A percentile compares a stretch with the other conserved stretches of the same genome.
These are phyloP conservation scores for Amphimallon solstitiale DNA, from an alignment of 2,888 invertebrate species.

Conservation along the genomic window DNA sequence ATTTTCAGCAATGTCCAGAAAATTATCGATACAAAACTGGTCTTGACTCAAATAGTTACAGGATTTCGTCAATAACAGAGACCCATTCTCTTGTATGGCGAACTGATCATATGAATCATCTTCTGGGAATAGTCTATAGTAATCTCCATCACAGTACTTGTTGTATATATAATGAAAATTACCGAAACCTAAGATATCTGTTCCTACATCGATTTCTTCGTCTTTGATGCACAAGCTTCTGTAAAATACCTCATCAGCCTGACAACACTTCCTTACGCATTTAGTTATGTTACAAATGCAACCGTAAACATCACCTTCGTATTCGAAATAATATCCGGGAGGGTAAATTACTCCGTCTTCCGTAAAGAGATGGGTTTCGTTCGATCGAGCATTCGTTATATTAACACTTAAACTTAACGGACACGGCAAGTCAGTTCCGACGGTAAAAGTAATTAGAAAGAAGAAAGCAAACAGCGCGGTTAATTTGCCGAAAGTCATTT, in stretches of 20 bases:
- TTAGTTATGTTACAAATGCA: slow-evolving; percentile 23
- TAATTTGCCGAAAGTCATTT: slow-evolving; percentile 21
- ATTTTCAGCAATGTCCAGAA: slow-evolving; percentile 17
- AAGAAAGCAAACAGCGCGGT: background rate
- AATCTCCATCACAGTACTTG: background rate
- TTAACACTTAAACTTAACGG: slow-evolving; percentile 18
- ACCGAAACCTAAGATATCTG: background rate
- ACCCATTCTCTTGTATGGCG: slow-evolving; percentile 41
- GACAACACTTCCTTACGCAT: slow-evolving; percentile 24
- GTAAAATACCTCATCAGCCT: background rate
- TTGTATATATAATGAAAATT: slow-evolving; percentile 37
- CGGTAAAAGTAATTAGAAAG: background rate
- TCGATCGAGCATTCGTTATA: background rate
- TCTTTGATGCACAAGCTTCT: background rate
- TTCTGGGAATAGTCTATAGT: slow-evolving; percentile 29
- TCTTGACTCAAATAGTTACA: slow-evolving; percentile 16
- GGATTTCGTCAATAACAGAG: slow-evolving; percentile 33
- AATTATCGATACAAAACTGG: slow-evolving; percentile 42
- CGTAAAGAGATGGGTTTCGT: background rate
- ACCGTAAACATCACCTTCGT: slow-evolving; percentile 3
- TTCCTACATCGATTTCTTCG: background rate
- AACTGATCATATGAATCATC: slow-evolving; percentile 32
- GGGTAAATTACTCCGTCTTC: slow-evolving; percentile 9
- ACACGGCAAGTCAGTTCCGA: background rate
- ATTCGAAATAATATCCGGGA: slow-evolving; percentile 1